phyloP scores from a whole-genome alignment of 2,113 vertebrate genomes.

The Craseonycteris thonglongyai region DNA sequence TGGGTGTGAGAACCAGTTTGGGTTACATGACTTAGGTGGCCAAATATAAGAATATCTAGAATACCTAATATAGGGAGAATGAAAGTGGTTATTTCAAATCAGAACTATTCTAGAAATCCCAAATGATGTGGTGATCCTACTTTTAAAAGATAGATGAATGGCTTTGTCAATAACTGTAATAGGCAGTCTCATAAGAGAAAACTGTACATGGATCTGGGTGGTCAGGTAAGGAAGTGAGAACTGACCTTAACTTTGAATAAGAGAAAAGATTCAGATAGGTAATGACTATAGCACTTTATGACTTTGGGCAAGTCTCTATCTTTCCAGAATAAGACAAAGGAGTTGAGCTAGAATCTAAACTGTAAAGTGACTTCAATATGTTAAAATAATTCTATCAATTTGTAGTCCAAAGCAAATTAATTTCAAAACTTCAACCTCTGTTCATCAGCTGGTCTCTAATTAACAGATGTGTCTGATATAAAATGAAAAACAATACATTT shows the following conservation, averaged over 20 bases:
- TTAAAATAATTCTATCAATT: neutral
- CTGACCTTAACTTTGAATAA: neutral
- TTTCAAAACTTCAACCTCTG: neutral
- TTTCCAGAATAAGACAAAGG: neutral
- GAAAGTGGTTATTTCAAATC: neutral
- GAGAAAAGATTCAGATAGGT: neutral
- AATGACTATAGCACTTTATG: neutral
- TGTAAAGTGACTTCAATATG: neutral
- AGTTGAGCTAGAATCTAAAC: neutral
- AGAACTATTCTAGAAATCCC: neutral
- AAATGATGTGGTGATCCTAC: neutral
- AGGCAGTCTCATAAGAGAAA: neutral
- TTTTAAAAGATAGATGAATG: neutral
- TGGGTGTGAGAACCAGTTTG: neutral
- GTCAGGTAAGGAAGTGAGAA: neutral
- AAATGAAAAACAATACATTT: slow-evolving; percentile 23
- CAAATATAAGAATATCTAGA: neutral
- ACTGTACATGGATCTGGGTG: neutral
- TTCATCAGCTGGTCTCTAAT: neutral
- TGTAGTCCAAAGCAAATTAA: neutral
- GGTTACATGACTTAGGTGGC: neutral
- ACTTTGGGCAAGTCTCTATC: neutral
- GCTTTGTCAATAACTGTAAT: neutral
- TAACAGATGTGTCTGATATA: neutral
- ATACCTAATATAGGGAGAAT: neutral